phyloP scores from a whole-genome alignment of 2,888 invertebrate genomes.

The Pseudeuparius sepicola region DNA sequence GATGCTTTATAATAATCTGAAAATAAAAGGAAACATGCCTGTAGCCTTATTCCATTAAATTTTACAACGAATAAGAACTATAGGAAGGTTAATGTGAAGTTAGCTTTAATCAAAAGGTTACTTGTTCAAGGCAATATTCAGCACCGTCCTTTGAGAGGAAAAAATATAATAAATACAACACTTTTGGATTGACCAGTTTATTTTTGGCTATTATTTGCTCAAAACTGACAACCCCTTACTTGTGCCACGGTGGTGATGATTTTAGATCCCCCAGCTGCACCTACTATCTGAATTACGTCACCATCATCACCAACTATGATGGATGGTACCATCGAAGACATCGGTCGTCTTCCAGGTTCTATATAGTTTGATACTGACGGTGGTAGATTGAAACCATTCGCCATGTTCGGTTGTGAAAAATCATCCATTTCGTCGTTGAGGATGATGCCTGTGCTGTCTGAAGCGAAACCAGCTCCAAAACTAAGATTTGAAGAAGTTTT shows the following conservation, averaged over 20 bases:
- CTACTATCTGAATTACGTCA: too few relatives aligned
- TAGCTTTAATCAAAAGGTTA: too few relatives aligned
- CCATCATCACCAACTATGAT: constrained; percentile 58
- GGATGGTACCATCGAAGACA: constrained; percentile 86
- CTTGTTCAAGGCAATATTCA: too few relatives aligned
- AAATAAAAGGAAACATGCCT: too few relatives aligned
- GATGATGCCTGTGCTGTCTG: constrained; percentile 67
- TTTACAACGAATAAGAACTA: too few relatives aligned
- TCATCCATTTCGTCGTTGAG: constrained; percentile 88
- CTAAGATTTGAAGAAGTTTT: constrained; percentile 42
- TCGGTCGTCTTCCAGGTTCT: constrained; percentile 68
- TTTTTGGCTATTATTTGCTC: too few relatives aligned
- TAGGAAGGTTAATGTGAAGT: too few relatives aligned
- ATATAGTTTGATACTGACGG: constrained; percentile 76
- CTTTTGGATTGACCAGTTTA: too few relatives aligned
- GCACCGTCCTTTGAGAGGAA: too few relatives aligned
- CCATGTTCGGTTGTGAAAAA: constrained; percentile 60
- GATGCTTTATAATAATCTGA: constrained; percentile 43
- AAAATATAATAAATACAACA: too few relatives aligned
- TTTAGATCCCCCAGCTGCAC: constrained; percentile 85
- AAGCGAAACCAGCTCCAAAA: constrained; percentile 72
- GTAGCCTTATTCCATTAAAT: too few relatives aligned
- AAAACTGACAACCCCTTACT: too few relatives aligned
- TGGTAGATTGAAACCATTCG: constrained; percentile 61
- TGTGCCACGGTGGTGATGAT: constrained; percentile 74